Evolutionary conservation across 2,797 vertebrate species (phyloP).

Genomic region (Muraenolepis orangiensis): DNA sequence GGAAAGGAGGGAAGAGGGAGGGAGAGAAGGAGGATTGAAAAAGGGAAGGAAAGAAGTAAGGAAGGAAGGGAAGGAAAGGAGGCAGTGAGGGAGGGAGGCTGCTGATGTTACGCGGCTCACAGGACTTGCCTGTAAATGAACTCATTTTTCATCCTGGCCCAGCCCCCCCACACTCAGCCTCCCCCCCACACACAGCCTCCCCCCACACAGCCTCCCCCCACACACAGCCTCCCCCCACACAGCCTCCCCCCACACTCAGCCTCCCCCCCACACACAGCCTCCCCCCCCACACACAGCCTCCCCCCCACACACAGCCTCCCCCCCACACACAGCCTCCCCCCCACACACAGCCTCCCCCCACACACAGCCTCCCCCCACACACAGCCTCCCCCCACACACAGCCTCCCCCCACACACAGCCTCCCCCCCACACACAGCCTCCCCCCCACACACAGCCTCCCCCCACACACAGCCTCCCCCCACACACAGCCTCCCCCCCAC

Average conservation of each 20-base stretch:
- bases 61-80: conserved; percentile 25
- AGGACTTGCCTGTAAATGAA: conserved; percentile 99
- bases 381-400: conserved; percentile 27
- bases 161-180: conserved; percentile 48
- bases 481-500: neutral
- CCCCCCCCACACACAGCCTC: conserved; percentile 55
- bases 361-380: neutral
- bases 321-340: neutral
- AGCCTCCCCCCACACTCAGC: neutral
- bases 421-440: neutral
- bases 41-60: conserved; percentile 17
- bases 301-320: conserved; percentile 69
- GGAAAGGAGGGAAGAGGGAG: conserved; percentile 2
- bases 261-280: neutral
- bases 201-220: neutral
- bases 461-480: neutral
- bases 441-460: neutral
- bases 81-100: conserved; percentile 22
- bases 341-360: neutral
- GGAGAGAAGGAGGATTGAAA: too few species aligned
- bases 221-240: neutral
- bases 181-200: neutral
- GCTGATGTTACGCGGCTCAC: conserved; percentile 84
- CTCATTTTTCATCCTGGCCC: conserved; percentile 98
- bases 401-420: neutral